A percentile compares a stretch with the other conserved stretches of the same genome.
Evolutionary conservation across 92 coral and sea anemone species (phyloP).

Genomic region (Metridium senile): DNA sequence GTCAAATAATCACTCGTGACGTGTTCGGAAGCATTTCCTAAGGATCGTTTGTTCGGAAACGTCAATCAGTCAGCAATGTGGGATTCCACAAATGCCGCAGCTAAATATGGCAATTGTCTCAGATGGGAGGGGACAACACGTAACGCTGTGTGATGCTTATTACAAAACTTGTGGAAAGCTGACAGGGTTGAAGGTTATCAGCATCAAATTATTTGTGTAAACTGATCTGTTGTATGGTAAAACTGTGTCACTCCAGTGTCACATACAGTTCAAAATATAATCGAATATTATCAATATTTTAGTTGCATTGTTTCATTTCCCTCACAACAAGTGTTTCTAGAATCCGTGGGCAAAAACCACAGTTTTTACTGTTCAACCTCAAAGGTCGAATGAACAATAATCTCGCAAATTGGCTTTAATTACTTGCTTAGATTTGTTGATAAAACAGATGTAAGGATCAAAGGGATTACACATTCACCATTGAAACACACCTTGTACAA

Average conservation of each 20-base stretch:
- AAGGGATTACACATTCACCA: not conserved
- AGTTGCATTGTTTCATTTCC: not conserved
- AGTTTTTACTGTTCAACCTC: slow-evolving; percentile 2
- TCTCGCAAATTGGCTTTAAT: not conserved
- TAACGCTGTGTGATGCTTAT: slow-evolving; percentile 11
- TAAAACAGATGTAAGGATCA: not conserved
- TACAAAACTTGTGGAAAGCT: slow-evolving; percentile 8
- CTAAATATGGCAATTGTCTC: slow-evolving; percentile 59
- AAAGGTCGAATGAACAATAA: slow-evolving; percentile 10
- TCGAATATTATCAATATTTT: not conserved
- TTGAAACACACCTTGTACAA: too few species aligned
- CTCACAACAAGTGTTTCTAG: not conserved
- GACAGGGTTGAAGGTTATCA: slow-evolving; percentile 31
- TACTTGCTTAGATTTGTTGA: slow-evolving; percentile 1
- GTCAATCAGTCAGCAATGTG: slow-evolving; percentile 59
- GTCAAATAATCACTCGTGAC: slow-evolving; percentile 49
- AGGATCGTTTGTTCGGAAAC: slow-evolving; percentile 43
- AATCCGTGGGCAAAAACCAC: slow-evolving; percentile 6
- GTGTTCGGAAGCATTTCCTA: slow-evolving; percentile 57
- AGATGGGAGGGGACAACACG: slow-evolving; percentile 51
- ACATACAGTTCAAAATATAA: not conserved
- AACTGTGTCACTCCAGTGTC: not conserved
- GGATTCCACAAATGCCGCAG: slow-evolving; percentile 61
- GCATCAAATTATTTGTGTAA: slow-evolving; percentile 2
- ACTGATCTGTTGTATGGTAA: slow-evolving; percentile 5